These are phyloP conservation scores for Gnathonemus longibarbis DNA, from an alignment of 2,113 vertebrate species.

Conservation along the genomic window DNA sequence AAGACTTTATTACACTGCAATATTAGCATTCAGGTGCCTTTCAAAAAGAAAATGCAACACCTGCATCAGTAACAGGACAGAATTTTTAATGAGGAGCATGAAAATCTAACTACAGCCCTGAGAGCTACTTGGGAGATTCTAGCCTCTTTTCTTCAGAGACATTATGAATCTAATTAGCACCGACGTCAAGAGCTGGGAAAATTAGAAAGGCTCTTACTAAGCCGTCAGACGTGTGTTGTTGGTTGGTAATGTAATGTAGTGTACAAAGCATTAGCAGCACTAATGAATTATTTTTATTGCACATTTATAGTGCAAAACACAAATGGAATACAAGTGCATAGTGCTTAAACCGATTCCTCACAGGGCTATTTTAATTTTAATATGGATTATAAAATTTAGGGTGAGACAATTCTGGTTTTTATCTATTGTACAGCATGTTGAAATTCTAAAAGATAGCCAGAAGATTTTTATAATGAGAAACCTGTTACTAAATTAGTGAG, in stretches of 20 bases:
- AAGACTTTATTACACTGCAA: constrained; percentile 62
- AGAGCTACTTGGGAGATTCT: constrained; percentile 30
- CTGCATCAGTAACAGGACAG: constrained; percentile 63
- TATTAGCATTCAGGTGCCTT: constrained; percentile 73
- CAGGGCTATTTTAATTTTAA: background rate
- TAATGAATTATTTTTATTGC: background rate
- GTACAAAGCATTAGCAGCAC: background rate
- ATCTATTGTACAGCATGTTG: background rate
- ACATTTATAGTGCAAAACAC: background rate
- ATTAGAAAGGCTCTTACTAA: constrained; percentile 10
- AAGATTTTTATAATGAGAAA: background rate
- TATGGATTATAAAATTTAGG: background rate
- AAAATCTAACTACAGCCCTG: constrained; percentile 53
- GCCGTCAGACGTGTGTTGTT: background rate
- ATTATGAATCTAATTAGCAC: constrained; percentile 47
- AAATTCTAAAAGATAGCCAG: background rate
- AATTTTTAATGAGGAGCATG: constrained; percentile 51
- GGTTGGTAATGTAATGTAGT: background rate
- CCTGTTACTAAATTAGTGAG: background rate
- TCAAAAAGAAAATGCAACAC: constrained; percentile 58
- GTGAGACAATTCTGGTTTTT: background rate
- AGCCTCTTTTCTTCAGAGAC: constrained; percentile 30
- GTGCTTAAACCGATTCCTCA: background rate
- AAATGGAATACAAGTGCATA: background rate
- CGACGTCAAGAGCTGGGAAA: constrained; percentile 25